Evolutionary conservation across 2,113 vertebrate genomes (phyloP).

Genomic region (Cathartes aura): DNA sequence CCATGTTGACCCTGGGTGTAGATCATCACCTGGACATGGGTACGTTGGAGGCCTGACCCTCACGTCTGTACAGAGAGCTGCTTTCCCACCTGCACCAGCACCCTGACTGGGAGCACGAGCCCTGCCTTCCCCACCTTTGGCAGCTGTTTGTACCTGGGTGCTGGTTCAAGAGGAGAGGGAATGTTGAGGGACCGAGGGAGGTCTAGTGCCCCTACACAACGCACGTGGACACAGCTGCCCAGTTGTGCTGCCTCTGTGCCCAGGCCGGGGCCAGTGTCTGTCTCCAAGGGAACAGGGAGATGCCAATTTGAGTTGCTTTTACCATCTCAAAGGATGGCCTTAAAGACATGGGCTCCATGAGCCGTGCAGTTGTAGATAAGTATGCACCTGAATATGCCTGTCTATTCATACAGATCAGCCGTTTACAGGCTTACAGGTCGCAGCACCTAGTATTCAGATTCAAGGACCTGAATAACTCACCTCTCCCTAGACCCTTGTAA

Average conservation of each 20-base stretch:
- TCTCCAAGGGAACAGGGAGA: not conserved
- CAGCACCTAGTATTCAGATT: not conserved
- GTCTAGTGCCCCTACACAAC: not conserved
- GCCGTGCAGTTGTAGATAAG: not conserved
- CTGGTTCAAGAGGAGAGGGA: not conserved
- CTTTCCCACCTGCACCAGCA: not conserved
- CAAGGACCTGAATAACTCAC: not conserved
- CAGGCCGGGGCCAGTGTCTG: not conserved
- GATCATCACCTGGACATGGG: not conserved
- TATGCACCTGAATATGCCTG: not conserved
- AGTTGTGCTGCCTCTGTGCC: not conserved
- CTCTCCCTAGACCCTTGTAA: not conserved
- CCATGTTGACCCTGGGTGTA: not conserved
- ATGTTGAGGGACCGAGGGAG: fast-evolving
- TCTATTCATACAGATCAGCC: not conserved
- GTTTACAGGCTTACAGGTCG: not conserved
- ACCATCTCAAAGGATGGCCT: not conserved
- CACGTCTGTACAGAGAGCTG: not conserved
- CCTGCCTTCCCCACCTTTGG: not conserved
- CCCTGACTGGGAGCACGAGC: not conserved
- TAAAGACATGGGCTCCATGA: not conserved
- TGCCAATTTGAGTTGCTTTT: not conserved
- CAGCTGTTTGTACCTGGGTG: not conserved
- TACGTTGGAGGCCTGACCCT: not conserved
- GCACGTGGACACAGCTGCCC: not conserved